Percentiles rank a stretch among this genome's conserved stretches.
Evolutionary conservation across 2,113 vertebrate species (phyloP).

Genomic region (Neogobius melanostomus): DNA sequence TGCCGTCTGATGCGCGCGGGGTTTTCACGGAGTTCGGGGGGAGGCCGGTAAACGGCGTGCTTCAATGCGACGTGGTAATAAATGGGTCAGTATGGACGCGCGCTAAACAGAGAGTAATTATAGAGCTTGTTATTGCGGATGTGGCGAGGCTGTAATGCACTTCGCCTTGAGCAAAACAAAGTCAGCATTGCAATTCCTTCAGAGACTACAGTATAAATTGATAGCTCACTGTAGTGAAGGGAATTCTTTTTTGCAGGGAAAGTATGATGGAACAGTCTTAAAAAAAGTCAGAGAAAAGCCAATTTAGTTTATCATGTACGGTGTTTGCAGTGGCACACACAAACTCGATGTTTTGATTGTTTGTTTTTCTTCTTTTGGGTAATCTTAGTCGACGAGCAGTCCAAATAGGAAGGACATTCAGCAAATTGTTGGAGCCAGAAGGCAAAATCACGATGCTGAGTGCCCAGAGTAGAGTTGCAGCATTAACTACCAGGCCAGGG

Average conservation of each 20-base stretch:
- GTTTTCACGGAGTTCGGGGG: conserved; percentile 13
- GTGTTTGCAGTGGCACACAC: no score
- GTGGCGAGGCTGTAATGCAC: background rate
- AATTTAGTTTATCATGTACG: background rate
- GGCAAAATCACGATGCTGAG: no score
- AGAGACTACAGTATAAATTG: background rate
- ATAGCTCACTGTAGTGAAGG: background rate
- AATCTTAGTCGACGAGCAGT: no score
- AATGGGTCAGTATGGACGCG: conserved; percentile 54
- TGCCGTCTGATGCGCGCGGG: conserved; percentile 8
- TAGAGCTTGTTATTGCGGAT: conserved; percentile 11
- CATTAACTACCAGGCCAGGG: no score
- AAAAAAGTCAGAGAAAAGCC: background rate
- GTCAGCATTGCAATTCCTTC: background rate
- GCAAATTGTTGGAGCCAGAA: no score
- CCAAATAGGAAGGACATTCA: no score
- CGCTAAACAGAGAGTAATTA: conserved; percentile 50
- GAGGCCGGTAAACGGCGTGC: conserved; percentile 11
- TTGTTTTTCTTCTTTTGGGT: no score
- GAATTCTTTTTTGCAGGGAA: background rate
- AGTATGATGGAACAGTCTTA: background rate
- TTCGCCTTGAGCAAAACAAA: background rate
- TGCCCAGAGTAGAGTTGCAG: no score
- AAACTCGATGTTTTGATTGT: no score
- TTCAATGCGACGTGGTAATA: conserved; percentile 38